These are phyloP conservation scores for Camelus dromedarius DNA, from an alignment of 2,113 vertebrate species.

Conservation along the genomic window DNA sequence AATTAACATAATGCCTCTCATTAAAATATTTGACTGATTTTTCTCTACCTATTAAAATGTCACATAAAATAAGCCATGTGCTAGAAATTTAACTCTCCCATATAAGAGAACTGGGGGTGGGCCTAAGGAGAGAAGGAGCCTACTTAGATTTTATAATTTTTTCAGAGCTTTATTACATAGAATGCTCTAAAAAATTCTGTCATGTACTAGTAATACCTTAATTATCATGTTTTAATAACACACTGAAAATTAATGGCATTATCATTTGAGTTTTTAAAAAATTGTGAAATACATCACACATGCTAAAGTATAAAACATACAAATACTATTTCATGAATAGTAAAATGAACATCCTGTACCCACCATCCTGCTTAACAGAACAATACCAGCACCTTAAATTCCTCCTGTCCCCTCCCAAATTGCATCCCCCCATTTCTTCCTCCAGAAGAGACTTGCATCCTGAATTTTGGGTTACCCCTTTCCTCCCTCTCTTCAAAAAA, in stretches of 20 bases:
- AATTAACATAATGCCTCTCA: slow-evolving; percentile 8
- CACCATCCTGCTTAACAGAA: background rate
- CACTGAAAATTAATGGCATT: background rate
- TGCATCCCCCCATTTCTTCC: background rate
- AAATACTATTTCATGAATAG: slow-evolving; percentile 9
- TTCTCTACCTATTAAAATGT: slow-evolving; percentile 2
- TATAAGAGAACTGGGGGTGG: background rate
- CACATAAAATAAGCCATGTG: slow-evolving; percentile 2
- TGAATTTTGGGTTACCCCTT: background rate
- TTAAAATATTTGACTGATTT: background rate
- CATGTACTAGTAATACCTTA: background rate
- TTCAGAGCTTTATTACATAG: slow-evolving; percentile 39
- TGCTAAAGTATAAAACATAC: background rate
- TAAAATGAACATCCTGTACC: slow-evolving; percentile 10
- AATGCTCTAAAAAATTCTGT: slow-evolving; percentile 29
- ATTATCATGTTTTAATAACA: background rate
- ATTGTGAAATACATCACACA: background rate
- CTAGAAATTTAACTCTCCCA: slow-evolving; percentile 8
- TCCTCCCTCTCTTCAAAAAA: slow-evolving; percentile 2
- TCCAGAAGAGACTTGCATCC: background rate
- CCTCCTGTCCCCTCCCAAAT: background rate
- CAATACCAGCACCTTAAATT: background rate
- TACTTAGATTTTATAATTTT: background rate
- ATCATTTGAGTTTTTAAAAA: background rate
- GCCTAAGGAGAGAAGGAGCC: background rate